A percentile compares a stretch with the other conserved stretches of the same genome.
Evolutionary conservation across 2,797 vertebrate genomes (phyloP).

Genomic region (Kryptopterus vitreolus): DNA sequence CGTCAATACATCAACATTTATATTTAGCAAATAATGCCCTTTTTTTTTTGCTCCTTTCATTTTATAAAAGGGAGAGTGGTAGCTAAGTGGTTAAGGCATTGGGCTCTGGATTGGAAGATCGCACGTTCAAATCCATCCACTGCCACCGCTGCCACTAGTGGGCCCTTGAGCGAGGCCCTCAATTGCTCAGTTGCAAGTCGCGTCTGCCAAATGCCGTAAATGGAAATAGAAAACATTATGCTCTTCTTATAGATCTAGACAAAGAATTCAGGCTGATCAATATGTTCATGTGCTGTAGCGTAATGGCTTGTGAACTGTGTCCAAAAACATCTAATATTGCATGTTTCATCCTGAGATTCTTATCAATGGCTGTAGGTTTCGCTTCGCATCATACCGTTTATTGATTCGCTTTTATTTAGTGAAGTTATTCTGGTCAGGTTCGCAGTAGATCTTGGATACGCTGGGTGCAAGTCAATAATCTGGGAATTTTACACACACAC

Average conservation of each 20-base stretch:
- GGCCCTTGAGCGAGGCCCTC: too few relatives aligned
- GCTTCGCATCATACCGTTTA: background rate
- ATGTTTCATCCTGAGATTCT: background rate
- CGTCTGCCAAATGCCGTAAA: too few relatives aligned
- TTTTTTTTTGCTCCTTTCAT: too few relatives aligned
- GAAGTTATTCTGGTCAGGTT: conserved; percentile 1
- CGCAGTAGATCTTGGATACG: background rate
- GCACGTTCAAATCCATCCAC: too few relatives aligned
- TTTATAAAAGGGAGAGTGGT: too few relatives aligned
- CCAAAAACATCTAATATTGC: background rate
- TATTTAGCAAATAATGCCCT: background rate
- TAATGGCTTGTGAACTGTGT: background rate
- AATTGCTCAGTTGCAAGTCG: too few relatives aligned
- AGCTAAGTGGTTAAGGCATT: too few relatives aligned
- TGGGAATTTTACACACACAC: background rate
- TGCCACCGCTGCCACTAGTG: too few relatives aligned
- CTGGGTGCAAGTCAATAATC: conserved; percentile 4
- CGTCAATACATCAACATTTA: background rate
- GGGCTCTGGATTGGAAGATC: too few relatives aligned
- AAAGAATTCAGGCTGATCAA: background rate
- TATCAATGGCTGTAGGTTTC: background rate
- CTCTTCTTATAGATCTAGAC: too few relatives aligned
- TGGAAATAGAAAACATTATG: too few relatives aligned
- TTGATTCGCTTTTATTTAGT: background rate
- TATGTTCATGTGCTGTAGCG: too few relatives aligned